Percentiles rank a stretch among this genome's conserved stretches.
phyloP scores from a whole-genome alignment of 2,797 vertebrate genomes.

The Pangasius mekongensis region DNA sequence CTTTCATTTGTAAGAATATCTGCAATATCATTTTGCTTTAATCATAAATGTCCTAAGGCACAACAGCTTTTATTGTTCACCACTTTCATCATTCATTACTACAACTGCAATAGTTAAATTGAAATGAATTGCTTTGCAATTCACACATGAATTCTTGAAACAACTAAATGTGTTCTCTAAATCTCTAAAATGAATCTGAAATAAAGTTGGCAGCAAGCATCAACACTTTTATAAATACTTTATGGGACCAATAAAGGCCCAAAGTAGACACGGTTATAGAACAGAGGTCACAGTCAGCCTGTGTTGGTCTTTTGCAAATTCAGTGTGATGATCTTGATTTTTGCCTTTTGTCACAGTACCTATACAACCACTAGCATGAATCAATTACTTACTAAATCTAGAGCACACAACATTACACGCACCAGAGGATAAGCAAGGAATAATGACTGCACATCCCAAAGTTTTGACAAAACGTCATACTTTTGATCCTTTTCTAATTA shows the following conservation, averaged over 20 bases:
- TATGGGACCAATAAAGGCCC: neutral
- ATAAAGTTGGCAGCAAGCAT: neutral
- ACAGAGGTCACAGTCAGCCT: neutral
- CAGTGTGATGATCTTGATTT: neutral
- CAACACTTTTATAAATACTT: neutral
- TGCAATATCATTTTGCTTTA: slow-evolving; percentile 19
- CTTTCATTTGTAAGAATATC: slow-evolving; percentile 19
- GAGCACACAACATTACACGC: neutral
- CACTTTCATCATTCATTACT: neutral
- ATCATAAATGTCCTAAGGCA: slow-evolving; percentile 13
- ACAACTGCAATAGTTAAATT: slow-evolving; percentile 23
- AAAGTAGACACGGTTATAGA: neutral
- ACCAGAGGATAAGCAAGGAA: neutral
- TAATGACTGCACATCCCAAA: neutral
- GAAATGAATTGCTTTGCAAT: slow-evolving; percentile 9
- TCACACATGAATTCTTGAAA: slow-evolving; percentile 14
- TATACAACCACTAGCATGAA: neutral
- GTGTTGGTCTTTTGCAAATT: neutral
- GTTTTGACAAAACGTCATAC: neutral
- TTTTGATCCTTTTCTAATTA: neutral
- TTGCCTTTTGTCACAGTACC: neutral
- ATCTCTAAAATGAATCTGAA: slow-evolving; percentile 14
- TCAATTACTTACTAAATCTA: slow-evolving; percentile 14
- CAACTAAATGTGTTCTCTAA: neutral
- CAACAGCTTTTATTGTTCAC: slow-evolving; percentile 26